Evolutionary conservation across 2,113 vertebrate genomes (phyloP), one percentile per base, ranked within the genome.

Genomic region (Carassius carassius): DNA sequence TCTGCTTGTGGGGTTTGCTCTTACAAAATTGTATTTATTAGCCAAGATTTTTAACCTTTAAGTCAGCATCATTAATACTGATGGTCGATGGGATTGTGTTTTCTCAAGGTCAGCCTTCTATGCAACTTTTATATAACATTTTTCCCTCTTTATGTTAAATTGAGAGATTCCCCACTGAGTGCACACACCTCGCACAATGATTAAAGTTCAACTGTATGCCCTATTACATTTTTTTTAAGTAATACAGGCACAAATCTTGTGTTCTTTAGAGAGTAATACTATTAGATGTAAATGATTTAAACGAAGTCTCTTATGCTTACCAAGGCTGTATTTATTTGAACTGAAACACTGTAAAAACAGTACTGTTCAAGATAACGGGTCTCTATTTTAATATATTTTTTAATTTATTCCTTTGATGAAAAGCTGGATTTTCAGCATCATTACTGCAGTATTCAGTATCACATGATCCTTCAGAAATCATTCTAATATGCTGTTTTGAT

Each of bases 71-170:
- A 65, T 47, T 63, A 80, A 65, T 63, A 80, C 41, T 25, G 41
- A 80, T 44, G 14, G n/a, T 79, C 21, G n/a, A 8, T 60, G 76
- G 51, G 76, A 23, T 60, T 41, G 5, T 58, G 54, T 60, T 47
- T 80, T 44, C 58, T 80, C 78, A 65, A 80, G 78, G 78, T 80
- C 60, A 47, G 58, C 21, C 14, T 14, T 41, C 14, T 23, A 9
- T 56, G 51, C 51, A 2, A 56, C 51, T 54, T 54, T 54, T 54
- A 54, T 54, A 17, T 0, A 6, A 54, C 17, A 44, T 44, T 2
- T 44, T 16, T 54, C 1, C 6, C 10, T 10, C 10, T 1, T 1
- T 4, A 4, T 8, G 75, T 58, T 44, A 44, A 54, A 54, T 49
- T 29, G 32, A 3, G 25, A 72, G 35, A 72, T 44, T 72, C 37